These are phyloP conservation scores for Otolemur garnettii DNA, from an alignment of 2,113 vertebrate genomes.

Conservation along the genomic window DNA sequence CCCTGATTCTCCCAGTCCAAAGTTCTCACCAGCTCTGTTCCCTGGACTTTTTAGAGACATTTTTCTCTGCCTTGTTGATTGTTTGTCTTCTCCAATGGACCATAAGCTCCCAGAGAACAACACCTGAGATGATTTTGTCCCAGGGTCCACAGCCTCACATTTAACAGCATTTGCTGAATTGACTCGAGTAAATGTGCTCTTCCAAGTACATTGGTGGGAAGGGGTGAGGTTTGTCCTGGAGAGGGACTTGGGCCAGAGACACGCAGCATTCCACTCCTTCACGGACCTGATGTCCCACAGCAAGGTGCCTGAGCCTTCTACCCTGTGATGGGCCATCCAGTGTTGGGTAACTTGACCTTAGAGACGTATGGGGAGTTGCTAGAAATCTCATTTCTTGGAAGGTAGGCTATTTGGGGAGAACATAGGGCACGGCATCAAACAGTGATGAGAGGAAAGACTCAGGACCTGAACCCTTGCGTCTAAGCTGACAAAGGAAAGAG, in stretches of 20 bases:
- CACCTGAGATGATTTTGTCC: neutral
- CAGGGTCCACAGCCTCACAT: neutral
- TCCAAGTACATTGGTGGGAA: neutral
- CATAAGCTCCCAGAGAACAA: neutral
- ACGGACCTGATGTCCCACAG: neutral
- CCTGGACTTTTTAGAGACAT: neutral
- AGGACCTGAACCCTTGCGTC: neutral
- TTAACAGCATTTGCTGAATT: neutral
- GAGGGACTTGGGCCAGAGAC: neutral
- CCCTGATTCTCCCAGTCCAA: neutral
- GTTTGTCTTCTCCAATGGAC: neutral
- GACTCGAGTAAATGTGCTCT: neutral
- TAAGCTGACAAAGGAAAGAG: neutral
- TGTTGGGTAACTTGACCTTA: neutral
- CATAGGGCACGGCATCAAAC: neutral
- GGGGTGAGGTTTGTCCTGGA: neutral
- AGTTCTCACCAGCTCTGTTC: neutral
- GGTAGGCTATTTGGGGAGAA: neutral
- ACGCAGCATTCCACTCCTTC: neutral
- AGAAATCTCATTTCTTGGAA: slow-evolving; percentile 26
- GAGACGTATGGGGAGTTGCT: neutral
- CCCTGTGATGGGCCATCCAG: neutral
- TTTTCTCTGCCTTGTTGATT: neutral
- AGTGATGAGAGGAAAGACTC: neutral
- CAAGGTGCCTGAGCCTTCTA: neutral